Conservation (phyloP, 2,797 vertebrate species). For the Schizopygopsis malacanthus region DNA sequence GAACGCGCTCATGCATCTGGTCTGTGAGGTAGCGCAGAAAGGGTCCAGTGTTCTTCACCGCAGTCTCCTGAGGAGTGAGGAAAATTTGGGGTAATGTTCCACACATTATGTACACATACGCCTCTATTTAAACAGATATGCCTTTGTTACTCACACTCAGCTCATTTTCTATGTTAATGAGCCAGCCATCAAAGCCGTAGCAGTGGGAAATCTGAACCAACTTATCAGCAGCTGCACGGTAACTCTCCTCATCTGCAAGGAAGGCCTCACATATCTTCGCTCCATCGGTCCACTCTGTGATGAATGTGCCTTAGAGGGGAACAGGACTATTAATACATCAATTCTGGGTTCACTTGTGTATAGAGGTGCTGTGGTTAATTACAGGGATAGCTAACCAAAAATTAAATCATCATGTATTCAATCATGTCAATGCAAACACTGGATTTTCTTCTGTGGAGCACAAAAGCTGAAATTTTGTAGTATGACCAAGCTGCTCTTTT, state of each 20-base stretch:
- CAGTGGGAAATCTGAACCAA: conserved; percentile 86
- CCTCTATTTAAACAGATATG: background rate
- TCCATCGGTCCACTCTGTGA: conserved; percentile 90
- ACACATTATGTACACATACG: background rate
- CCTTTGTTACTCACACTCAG: conserved; percentile 83
- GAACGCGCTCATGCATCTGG: conserved; percentile 79
- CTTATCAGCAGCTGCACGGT: conserved; percentile 78
- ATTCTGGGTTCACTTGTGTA: background rate
- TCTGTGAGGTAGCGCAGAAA: conserved; percentile 86
- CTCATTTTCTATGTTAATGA: conserved; percentile 91
- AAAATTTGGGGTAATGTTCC: background rate
- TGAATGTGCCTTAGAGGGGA: conserved; percentile 86
- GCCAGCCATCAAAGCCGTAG: conserved; percentile 91
- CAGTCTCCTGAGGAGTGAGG: conserved; percentile 64
- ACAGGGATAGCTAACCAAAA: background rate
- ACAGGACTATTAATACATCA: background rate
- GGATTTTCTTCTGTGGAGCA: background rate
- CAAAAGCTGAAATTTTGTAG: background rate
- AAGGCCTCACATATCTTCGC: conserved; percentile 82
- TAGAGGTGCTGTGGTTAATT: background rate
- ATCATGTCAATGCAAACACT: background rate
- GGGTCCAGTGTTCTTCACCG: conserved; percentile 75
- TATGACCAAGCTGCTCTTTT: background rate
- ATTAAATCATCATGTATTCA: background rate
- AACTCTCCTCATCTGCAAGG: conserved; percentile 81